Base-by-base conservation (phyloP, 2,888 invertebrate genomes). In the Hyposoter didymator region DNA sequence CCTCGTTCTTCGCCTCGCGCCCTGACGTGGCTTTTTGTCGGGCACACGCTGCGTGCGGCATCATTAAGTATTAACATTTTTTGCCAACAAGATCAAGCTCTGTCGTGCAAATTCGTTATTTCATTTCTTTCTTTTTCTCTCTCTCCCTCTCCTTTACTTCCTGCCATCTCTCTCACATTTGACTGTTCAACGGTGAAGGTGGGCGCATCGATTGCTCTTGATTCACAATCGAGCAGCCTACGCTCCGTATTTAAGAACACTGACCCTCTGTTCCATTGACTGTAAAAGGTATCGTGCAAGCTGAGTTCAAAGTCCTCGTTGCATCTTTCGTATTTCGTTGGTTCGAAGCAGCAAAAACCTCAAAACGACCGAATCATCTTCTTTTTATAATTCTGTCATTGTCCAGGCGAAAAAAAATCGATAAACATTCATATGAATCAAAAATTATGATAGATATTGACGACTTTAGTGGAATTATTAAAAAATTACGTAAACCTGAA, bases 141-240 rank as follows among this genome's bases (percentile, higher is more conserved):
- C 35, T 72, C n/a, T n/a, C n/a, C n/a, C n/a, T n/a, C n/a, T n/a
- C n/a, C n/a, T n/a, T n/a, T n/a, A n/a, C n/a, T n/a, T n/a, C n/a
- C n/a, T n/a, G n/a, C n/a, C n/a, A n/a, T n/a, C n/a, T n/a, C 35
- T 43, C 59, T 35, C 64, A 35, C 49, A 45, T 79, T 82, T 79
- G 62, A 74, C 62, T 43, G 64, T 62, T 76, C 39, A 47, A 49
- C 70, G 39, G 39, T 32, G 76, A 32, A 72, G 69, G 73, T 69
- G 78, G 78, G 73, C 73, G 66, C 80, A 78, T 84, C 81, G 84
- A 84, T 84, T 84, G 84, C 84, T 76, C 81, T 67, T 81, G 84
- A 84, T 84, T 84, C 59, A 72, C 76, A 55, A 76, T 84, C 72
- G 49, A 62, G 45, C 72, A 19, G 73, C 84, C 72, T 78, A 81